Conservation (phyloP, 2,888 invertebrate genomes). For the Chymomyza procnemis region DNA sequence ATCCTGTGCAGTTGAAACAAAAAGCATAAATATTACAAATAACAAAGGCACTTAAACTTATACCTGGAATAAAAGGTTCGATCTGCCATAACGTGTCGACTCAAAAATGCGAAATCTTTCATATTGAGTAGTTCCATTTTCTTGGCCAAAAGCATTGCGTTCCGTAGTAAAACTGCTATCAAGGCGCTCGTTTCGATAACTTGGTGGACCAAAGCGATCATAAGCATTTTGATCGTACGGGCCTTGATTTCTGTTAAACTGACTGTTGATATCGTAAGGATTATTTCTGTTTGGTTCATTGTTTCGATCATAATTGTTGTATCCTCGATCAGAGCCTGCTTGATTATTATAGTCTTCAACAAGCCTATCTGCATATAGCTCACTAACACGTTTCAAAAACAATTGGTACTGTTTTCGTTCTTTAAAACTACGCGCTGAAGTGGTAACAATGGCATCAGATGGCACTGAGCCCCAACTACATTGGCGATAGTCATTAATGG, state of each 20-base stretch:
- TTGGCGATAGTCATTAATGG: slow-evolving; percentile 84
- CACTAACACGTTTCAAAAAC: slow-evolving; percentile 82
- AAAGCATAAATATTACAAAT: background rate
- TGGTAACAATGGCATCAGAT: slow-evolving; percentile 90
- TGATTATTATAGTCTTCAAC: slow-evolving; percentile 57
- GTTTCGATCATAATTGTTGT: slow-evolving; percentile 49
- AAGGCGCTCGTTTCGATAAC: slow-evolving; percentile 67
- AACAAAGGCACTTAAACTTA: background rate
- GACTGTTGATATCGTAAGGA: slow-evolving; percentile 43
- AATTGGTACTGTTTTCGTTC: slow-evolving; percentile 82
- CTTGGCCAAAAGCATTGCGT: slow-evolving; percentile 53
- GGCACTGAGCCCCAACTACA: slow-evolving; percentile 94
- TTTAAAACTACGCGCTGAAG: slow-evolving; percentile 83
- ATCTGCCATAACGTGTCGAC: slow-evolving; percentile 84
- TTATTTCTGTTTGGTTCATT: slow-evolving; percentile 53
- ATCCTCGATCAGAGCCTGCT: slow-evolving; percentile 32
- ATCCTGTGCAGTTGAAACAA: slow-evolving; percentile 81
- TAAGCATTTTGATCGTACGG: slow-evolving; percentile 44
- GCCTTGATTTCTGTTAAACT: slow-evolving; percentile 44
- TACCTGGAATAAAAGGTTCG: slow-evolving; percentile 89
- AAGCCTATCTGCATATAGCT: slow-evolving; percentile 79
- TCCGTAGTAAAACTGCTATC: slow-evolving; percentile 75
- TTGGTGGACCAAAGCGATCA: slow-evolving; percentile 47
- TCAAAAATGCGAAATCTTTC: slow-evolving; percentile 87
- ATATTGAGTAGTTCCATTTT: slow-evolving; percentile 65